Base-by-base conservation (phyloP, 2,888 invertebrate species). In the Dysmachus trigonus region DNA sequence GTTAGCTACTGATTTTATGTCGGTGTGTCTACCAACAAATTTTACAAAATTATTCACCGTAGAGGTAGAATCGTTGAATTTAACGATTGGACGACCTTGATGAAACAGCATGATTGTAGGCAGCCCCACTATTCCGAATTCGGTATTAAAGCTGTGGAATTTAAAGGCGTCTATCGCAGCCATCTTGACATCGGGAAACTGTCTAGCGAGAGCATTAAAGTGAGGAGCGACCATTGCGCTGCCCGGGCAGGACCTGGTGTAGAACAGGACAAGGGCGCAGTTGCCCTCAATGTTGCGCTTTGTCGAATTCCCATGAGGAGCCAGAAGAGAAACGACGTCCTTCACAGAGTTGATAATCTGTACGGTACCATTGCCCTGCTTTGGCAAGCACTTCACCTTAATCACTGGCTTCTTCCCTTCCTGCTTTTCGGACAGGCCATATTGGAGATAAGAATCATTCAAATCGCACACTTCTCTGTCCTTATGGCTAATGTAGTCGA, bases 51-150 rank as follows among this genome's bases (percentile, higher is more conserved):
- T 94, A 87, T 96, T 95, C 71, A 98, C 93, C 5, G 95, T 96
- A 88, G 97, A 96, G 87, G 96, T 95, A 10, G 96, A 95, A 31
- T 95, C 96, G 93, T 97, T 98, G 90, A 95, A 97, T 92, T 97
- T 96, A 0, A 96, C 96, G 33, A 97, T 94, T 0, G 97, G 95
- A 88, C 96, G 94, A 0, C 97, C 97, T 91, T 97, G 98, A 89
- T 98, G 97, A 89, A 98, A 97, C 88, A 98, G 93, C 93, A 98
- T 94, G 41, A 98, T 91, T 2, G 97, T 97, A 7, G 98, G 98
- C 53, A 98, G 95, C 22, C 97, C 98, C 8, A 97, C 95, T 86
- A 98, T 96, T 10, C 98, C 98, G 92, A 97, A 97, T 89, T 97
- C 97, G 0, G 97, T 96, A 92, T 97, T 98, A 81, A 97, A 96